Percentiles rank a stretch among this genome's conserved stretches.
These are phyloP conservation scores for Callaeas wilsoni DNA, from an alignment of 2,113 vertebrate genomes.

Conservation along the genomic window DNA sequence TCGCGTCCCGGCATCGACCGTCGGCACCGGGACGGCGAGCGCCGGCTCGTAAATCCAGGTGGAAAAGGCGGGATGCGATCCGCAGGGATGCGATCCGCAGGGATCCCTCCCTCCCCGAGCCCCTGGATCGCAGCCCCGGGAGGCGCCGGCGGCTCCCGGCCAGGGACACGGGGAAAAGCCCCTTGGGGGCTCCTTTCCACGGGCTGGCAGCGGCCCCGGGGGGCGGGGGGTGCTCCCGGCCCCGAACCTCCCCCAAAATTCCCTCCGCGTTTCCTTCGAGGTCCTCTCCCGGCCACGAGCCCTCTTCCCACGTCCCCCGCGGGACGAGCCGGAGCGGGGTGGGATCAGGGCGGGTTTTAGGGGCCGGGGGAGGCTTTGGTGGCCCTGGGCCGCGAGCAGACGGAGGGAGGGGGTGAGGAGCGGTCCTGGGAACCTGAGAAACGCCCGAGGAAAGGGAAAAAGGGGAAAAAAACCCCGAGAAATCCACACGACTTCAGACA, in stretches of 20 bases:
- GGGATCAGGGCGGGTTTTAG: neutral
- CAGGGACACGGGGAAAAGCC: neutral
- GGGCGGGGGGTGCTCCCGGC: no score
- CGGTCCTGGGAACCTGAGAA: neutral
- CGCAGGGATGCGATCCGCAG: neutral
- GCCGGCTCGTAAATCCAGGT: no score
- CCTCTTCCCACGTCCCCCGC: neutral
- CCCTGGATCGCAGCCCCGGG: neutral
- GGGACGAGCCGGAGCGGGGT: neutral
- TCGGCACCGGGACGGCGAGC: no score
- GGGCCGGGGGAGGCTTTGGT: neutral
- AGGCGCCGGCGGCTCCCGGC: neutral
- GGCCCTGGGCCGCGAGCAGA: neutral
- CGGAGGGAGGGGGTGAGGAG: neutral
- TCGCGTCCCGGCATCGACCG: conserved; percentile 56
- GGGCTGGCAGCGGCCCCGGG: no score
- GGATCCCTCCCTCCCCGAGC: neutral
- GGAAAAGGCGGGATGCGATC: conserved; percentile 38
- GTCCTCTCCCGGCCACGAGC: neutral
- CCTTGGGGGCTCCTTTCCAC: neutral
- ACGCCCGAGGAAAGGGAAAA: no score
- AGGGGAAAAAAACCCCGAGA: neutral
- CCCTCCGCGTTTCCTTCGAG: neutral
- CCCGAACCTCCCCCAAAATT: no score
- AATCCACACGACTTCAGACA: neutral